Base-by-base conservation (phyloP, 2,113 vertebrate species). In the Naja naja region DNA sequence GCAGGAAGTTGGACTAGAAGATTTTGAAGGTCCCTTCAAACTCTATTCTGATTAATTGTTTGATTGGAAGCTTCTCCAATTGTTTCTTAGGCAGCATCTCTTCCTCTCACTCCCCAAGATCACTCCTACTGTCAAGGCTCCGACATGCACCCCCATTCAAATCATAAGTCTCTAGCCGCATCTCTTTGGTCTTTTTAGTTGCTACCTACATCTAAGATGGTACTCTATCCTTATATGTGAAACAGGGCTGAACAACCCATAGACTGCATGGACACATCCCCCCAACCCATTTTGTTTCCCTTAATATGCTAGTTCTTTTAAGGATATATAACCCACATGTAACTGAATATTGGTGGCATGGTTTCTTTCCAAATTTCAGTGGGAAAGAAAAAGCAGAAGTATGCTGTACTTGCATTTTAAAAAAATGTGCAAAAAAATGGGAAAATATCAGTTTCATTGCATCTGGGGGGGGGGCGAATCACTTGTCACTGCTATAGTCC, bases 381-480 rank as follows among this genome's bases (percentile, higher is more conserved):
- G 18, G 18, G 34, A 81, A 81, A 43, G 18, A 81, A 81, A 81
- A 43, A 0, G 0, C 1, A 3, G 34, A 81, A 16, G 3, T 43
- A 18, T 34, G 16, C 2, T 74, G 6, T 43, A 43, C 7, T 22
- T 81, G 11, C 30, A 69, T 5, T n/a, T 27, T 1, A 30, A 34
- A 64, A 60, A 69, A 74, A n/a, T n/a, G 69, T 74, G n/a, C 2
- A n/a, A 34, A 74, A 74, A 39, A 74, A 74, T 14, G 16, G 6
- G 16, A 39, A 81, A 43, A 43, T 8, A 43, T 39, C 69, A 34
- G 34, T 39, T 81, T 81, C 20, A 39, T 74, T 74, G n/a, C 16
- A 20, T 34, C 5, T 20, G 69, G 3, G 58, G 8, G 2, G 23
- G 47, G 47, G 1, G n/a, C 1, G 2, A 1, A 39, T 39, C 1